These are phyloP conservation scores for Psephotus haematonotus DNA, from an alignment of 2,113 vertebrate genomes.

Conservation along the genomic window DNA sequence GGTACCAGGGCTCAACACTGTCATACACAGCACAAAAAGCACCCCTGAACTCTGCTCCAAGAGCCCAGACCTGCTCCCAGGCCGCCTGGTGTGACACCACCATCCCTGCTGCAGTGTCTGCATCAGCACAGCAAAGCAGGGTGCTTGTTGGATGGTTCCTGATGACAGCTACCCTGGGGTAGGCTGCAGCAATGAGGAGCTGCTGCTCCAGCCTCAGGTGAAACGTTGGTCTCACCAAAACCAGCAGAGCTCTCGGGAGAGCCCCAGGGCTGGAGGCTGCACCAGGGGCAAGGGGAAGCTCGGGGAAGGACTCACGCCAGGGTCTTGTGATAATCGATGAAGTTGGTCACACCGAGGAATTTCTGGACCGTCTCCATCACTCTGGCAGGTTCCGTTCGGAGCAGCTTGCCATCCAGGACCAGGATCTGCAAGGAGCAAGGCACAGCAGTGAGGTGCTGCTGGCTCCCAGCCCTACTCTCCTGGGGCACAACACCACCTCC, in stretches of 20 bases:
- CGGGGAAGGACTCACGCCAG: constrained; percentile 84
- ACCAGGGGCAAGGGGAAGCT: neutral
- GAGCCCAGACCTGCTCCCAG: neutral
- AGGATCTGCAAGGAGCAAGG: constrained; percentile 79
- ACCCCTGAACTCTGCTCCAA: neutral
- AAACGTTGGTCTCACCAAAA: neutral
- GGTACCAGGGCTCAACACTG: neutral
- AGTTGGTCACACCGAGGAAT: constrained; percentile 85
- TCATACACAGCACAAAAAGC: neutral
- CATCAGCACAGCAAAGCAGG: neutral
- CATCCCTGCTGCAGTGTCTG: fast-evolving
- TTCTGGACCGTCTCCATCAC: constrained; percentile 97
- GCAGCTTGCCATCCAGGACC: constrained; percentile 93
- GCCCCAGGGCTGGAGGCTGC: neutral
- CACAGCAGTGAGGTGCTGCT: neutral
- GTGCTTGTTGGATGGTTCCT: neutral
- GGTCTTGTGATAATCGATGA: constrained; percentile 92
- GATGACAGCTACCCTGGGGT: neutral
- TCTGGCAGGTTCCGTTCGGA: constrained; percentile 92
- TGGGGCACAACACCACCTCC: neutral
- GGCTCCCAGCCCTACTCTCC: neutral
- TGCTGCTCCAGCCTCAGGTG: neutral
- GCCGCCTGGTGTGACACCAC: neutral
- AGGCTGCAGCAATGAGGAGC: neutral
- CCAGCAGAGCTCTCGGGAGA: neutral